Conservation (phyloP, 2,888 invertebrate species). For the Gerris lacustris region DNA sequence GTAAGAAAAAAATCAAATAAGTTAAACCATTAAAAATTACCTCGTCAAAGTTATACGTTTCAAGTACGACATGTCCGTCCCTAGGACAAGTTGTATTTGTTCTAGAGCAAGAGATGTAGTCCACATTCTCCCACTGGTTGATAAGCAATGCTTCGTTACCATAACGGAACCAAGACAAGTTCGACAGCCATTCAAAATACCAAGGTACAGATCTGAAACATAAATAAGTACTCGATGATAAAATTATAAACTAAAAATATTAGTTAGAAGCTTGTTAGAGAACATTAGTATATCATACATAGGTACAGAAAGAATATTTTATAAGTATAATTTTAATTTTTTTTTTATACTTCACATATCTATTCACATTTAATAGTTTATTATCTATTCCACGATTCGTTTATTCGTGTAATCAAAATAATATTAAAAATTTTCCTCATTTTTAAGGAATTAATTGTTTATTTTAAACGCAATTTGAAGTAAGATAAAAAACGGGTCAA, state of each 20-base stretch:
- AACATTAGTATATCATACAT: not conserved
- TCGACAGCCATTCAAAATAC: constrained; percentile 75
- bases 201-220: constrained; percentile 60
- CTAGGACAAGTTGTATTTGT: constrained; percentile 65
- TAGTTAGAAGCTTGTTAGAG: not conserved
- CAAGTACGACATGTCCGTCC: constrained; percentile 63
- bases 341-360: too few relatives aligned
- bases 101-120: constrained; percentile 59
- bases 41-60: constrained; percentile 63
- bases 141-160: constrained; percentile 78
- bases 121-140: constrained; percentile 77
- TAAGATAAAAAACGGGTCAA: too few relatives aligned
- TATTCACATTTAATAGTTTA: too few relatives aligned
- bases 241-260: constrained; percentile 10
- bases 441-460: too few relatives aligned
- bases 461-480: too few relatives aligned
- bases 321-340: too few relatives aligned
- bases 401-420: too few relatives aligned
- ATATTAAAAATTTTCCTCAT: too few relatives aligned
- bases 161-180: constrained; percentile 84
- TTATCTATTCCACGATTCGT: too few relatives aligned
- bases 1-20: not conserved
- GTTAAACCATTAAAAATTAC: constrained; percentile 37
- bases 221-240: not conserved
- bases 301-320: too few relatives aligned